Percentiles rank a stretch among this genome's conserved stretches.
Evolutionary conservation across 2,888 invertebrate genomes (phyloP).

Genomic region (Syrphus vitripennis): DNA sequence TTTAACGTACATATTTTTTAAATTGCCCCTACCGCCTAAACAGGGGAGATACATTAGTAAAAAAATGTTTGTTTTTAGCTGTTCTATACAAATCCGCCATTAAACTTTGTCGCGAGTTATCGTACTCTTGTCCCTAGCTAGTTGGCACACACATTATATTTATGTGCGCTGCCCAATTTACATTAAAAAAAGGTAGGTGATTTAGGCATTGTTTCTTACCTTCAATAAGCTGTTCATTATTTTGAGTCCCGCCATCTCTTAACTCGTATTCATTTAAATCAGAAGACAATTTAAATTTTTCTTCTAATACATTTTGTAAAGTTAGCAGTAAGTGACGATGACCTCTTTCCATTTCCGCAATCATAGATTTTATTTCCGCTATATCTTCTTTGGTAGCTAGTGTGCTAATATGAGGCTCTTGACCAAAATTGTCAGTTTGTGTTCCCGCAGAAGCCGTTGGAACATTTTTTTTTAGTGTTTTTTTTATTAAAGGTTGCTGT

Average conservation of each 20-base stretch:
- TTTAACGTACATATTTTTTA: no score
- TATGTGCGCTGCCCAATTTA: no score
- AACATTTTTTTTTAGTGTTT: constrained; percentile 64
- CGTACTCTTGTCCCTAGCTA: no score
- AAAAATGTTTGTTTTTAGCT: no score
- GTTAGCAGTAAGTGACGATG: constrained; percentile 75
- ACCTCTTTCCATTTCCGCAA: constrained; percentile 75
- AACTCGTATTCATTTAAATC: neutral
- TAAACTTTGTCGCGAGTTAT: no score
- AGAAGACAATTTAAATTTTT: neutral
- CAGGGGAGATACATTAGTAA: no score
- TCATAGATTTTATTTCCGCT: constrained; percentile 70
- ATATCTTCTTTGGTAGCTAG: constrained; percentile 76
- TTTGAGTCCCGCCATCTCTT: constrained; percentile 73
- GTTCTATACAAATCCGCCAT: no score
- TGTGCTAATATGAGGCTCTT: constrained; percentile 14
- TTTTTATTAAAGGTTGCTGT: neutral
- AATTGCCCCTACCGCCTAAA: no score
- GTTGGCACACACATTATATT: no score
- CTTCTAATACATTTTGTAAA: constrained; percentile 29
- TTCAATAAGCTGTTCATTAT: constrained; percentile 17
- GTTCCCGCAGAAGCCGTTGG: constrained; percentile 78
- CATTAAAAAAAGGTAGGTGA: no score
- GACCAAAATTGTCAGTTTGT: constrained; percentile 75
- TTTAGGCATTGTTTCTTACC: neutral